Evolutionary conservation across 2,888 invertebrate species (phyloP).

Genomic region (Eristalinus sepulchralis): DNA sequence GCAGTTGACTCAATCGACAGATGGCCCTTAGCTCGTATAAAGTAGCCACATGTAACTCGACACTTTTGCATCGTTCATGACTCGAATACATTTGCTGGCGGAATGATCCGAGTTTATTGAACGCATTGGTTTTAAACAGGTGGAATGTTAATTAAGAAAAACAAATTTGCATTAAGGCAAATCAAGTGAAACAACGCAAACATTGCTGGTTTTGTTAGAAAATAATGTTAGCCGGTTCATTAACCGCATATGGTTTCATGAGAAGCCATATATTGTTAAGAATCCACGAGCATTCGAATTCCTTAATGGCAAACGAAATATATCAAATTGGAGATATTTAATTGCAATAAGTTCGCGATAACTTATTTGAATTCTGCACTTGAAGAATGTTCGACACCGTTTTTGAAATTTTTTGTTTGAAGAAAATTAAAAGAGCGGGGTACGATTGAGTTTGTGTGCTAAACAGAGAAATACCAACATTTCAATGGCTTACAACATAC

Average conservation of each 20-base stretch:
- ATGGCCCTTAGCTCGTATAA: conserved; percentile 38
- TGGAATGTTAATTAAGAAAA: neutral
- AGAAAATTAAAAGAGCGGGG: too few species aligned
- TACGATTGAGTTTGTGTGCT: too few species aligned
- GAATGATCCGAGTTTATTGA: conserved; percentile 43
- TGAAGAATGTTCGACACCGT: too few species aligned
- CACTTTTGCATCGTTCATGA: conserved; percentile 61
- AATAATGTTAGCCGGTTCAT: neutral
- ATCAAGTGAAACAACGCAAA: neutral
- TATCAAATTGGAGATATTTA: too few species aligned
- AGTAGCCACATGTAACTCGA: conserved; percentile 27
- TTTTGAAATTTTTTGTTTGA: too few species aligned
- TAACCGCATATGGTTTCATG: neutral
- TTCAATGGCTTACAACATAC: too few species aligned
- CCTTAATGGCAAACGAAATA: neutral
- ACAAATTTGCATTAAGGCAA: neutral
- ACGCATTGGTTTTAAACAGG: conserved; percentile 2
- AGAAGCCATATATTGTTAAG: neutral
- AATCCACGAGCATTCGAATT: neutral
- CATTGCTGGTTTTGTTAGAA: neutral
- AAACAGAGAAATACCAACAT: too few species aligned
- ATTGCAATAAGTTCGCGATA: too few species aligned
- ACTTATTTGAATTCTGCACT: too few species aligned
- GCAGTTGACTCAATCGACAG: conserved; percentile 40
- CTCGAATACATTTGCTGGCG: conserved; percentile 20